Evolutionary conservation across 2,113 vertebrate genomes (phyloP).

Genomic region (Orcinus orca): DNA sequence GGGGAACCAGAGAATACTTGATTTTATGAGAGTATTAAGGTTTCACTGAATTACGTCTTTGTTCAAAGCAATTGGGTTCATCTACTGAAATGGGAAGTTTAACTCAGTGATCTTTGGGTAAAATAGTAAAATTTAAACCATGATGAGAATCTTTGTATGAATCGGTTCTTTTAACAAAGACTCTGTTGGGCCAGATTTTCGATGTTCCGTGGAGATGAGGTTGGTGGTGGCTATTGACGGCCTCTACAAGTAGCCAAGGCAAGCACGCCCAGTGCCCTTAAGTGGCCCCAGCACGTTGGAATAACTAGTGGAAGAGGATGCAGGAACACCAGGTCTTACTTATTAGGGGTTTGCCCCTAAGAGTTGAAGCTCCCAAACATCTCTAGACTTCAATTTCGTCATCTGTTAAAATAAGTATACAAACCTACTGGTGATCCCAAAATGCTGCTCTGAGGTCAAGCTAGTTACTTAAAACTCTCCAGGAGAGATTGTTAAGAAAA

Average conservation of each 20-base stretch:
- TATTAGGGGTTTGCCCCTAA: background rate
- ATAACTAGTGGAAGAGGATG: background rate
- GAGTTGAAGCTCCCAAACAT: background rate
- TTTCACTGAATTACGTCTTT: slow-evolving; percentile 72
- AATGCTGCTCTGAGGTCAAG: background rate
- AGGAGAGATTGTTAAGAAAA: background rate
- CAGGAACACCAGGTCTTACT: background rate
- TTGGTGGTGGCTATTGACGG: background rate
- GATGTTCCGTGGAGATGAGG: background rate
- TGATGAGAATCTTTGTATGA: background rate
- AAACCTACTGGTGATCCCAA: background rate
- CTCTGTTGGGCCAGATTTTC: background rate
- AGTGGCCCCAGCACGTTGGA: background rate
- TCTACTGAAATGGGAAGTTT: slow-evolving; percentile 35
- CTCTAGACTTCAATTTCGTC: background rate
- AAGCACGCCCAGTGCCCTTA: background rate
- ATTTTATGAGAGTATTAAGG: slow-evolving; percentile 69
- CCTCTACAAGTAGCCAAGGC: background rate
- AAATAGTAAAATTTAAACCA: slow-evolving; percentile 40
- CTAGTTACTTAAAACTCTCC: background rate
- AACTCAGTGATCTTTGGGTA: background rate
- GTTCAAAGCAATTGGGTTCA: slow-evolving; percentile 50
- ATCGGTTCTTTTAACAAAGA: background rate
- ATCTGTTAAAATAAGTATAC: background rate
- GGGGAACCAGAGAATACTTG: slow-evolving; percentile 60